These are phyloP conservation scores for Caenorhabditis afra DNA, from an alignment of 2,888 invertebrate species.

Conservation along the genomic window DNA sequence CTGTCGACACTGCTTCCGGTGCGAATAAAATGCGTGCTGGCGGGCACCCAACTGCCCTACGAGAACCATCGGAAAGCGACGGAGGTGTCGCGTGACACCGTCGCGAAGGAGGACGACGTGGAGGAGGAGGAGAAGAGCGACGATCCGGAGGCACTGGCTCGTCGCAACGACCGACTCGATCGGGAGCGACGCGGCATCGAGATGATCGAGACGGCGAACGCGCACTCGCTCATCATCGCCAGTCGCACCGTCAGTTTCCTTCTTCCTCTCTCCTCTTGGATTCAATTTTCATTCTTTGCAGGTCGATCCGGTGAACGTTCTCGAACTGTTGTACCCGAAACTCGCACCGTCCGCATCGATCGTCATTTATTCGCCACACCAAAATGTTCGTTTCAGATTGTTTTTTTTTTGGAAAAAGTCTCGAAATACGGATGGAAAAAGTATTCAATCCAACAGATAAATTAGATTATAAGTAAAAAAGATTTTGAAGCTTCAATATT, in stretches of 20 bases:
- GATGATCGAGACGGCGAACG: constrained; percentile 50
- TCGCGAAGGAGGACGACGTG: constrained; percentile 33
- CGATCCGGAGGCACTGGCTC: constrained; percentile 40
- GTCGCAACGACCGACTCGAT: constrained; percentile 62
- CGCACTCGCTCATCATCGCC: constrained; percentile 62
- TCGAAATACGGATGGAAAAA: too few species aligned
- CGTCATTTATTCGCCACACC: constrained; percentile 71
- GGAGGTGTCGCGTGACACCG: too few species aligned
- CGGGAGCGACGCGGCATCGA: constrained; percentile 61
- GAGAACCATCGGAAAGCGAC: constrained; percentile 28
- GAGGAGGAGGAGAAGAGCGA: constrained; percentile 11
- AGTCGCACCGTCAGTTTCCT: constrained; percentile 52
- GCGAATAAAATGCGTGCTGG: constrained; percentile 51
- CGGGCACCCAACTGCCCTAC: constrained; percentile 45
- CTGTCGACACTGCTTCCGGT: constrained; percentile 61
- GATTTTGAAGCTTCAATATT: too few species aligned
- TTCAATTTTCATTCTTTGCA: too few species aligned
- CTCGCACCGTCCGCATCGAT: constrained; percentile 70
- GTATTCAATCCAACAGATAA: too few species aligned
- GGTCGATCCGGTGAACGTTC: constrained; percentile 67
- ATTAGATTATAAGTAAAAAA: too few species aligned
- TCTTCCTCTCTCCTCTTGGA: too few species aligned
- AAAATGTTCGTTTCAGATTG: constrained; percentile 56
- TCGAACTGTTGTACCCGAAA: constrained; percentile 62
- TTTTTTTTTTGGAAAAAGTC: background rate